phyloP scores from a whole-genome alignment of 2,113 vertebrate species.

The Grus americana region DNA sequence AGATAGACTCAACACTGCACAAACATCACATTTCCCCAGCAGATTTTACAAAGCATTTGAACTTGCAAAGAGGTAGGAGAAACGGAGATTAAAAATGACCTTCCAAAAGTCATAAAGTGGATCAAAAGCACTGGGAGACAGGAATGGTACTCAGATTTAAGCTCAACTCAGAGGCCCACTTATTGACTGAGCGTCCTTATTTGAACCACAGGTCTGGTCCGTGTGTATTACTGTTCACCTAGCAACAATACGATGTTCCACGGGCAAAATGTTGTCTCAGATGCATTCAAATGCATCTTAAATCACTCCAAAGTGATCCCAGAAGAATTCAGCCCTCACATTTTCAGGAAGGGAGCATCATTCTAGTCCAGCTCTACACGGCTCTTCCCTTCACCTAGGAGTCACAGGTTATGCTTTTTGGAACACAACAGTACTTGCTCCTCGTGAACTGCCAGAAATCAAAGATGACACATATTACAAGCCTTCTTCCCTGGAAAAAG shows the following conservation, averaged over 20 bases:
- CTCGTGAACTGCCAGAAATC: background rate
- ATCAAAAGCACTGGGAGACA: background rate
- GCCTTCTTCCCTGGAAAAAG: background rate
- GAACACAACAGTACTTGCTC: background rate
- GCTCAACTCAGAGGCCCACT: background rate
- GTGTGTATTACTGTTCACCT: background rate
- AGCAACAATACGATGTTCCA: background rate
- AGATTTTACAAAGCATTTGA: background rate
- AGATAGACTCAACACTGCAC: background rate
- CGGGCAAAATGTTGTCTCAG: background rate
- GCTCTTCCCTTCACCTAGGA: background rate
- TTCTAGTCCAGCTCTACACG: background rate
- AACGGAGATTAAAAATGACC: background rate
- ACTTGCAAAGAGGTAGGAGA: background rate
- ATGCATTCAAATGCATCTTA: background rate
- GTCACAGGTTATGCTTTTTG: background rate
- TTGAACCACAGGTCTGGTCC: background rate
- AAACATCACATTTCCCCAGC: constrained; percentile 3
- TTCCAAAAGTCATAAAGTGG: background rate
- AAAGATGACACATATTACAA: background rate
- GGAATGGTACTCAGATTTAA: background rate
- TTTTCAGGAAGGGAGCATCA: background rate
- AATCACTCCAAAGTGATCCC: background rate
- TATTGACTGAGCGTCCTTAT: background rate
- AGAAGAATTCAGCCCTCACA: background rate